These are phyloP conservation scores for Andrena chrysosceles DNA, from an alignment of 2,888 invertebrate genomes.

Conservation along the genomic window DNA sequence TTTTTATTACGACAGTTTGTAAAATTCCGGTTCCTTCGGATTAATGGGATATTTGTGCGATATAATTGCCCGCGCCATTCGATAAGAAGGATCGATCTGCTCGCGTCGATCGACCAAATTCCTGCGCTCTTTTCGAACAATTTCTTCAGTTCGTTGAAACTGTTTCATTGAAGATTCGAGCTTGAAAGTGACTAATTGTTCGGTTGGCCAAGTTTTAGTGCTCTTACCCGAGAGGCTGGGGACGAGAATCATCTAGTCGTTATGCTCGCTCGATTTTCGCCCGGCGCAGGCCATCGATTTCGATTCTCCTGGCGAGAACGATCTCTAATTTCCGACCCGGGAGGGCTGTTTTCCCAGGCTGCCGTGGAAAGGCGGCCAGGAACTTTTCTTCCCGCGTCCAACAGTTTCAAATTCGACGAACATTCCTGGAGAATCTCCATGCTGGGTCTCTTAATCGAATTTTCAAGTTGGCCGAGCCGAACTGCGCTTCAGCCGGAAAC, in stretches of 20 bases:
- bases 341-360: conserved; percentile 4
- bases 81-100: no score
- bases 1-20: background rate
- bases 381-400: conserved; percentile 42
- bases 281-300: background rate
- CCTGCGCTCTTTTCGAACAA: no score
- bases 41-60: background rate
- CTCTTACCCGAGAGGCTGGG: background rate
- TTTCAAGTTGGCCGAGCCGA: conserved; percentile 50
- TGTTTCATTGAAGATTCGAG: no score
- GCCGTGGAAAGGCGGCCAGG: conserved; percentile 9
- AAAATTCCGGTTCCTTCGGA: background rate
- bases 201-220: background rate
- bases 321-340: conserved; percentile 12
- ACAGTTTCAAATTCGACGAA: conserved; percentile 52
- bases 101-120: no score
- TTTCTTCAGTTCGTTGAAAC: no score
- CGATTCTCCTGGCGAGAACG: background rate
- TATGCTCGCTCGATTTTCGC: background rate
- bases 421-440: conserved; percentile 45
- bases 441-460: conserved; percentile 55
- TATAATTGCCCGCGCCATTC: background rate
- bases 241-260: background rate
- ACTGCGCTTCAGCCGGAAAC: conserved; percentile 38
- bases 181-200: no score